Evolutionary conservation across 2,797 vertebrate species (phyloP), one percentile per base, ranked within the genome.

Genomic region (Phataginus tricuspis): DNA sequence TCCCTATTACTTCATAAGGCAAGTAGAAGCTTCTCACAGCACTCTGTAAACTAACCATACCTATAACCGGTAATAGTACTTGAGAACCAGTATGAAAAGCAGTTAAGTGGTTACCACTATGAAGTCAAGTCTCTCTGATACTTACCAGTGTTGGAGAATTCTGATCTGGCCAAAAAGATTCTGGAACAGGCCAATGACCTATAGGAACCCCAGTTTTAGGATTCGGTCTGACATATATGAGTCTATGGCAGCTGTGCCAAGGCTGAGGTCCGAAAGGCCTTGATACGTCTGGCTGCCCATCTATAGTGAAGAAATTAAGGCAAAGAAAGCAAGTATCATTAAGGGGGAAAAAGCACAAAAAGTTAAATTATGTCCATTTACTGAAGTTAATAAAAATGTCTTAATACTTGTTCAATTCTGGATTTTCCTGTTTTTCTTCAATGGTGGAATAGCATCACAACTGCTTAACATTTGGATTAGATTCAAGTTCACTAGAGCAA

Each of bases 161-260:
- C 91, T 99, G 99, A 98, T 99, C 99, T 71, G 99, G 99, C 99
- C 99, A 99, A 90, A 99, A 99, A n/a, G 99, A 99, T 90, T 99
- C 99, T 82, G 99, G 99, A 97, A 99, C 98, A 93, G 99, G 99
- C 99, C 99, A 99, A 51, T 99, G 99, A 83, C 99, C 99, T 97
- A 99, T 98, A 95, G 99, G 99, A 97, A 99, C 99, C 37, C 99
- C 99, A 14, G 99, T 99, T 98, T 99, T 99, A 94, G 98, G 99
- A 93, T 99, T 99, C 92, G 99, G 99, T 97, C 99, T 98, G 77
- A 99, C 99, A 96, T 99, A 99, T 95, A 99, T 99, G 94, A 99
- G 99, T 97, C 99, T 99, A 95, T 99, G 99, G 98, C 99, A 99
- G 96, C 98, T 99, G 94, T 99, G 99, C 99, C 99, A 99, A 63